Conservation (phyloP, 1,140 invertebrate species). For the Psilanteris sp. region DNA sequence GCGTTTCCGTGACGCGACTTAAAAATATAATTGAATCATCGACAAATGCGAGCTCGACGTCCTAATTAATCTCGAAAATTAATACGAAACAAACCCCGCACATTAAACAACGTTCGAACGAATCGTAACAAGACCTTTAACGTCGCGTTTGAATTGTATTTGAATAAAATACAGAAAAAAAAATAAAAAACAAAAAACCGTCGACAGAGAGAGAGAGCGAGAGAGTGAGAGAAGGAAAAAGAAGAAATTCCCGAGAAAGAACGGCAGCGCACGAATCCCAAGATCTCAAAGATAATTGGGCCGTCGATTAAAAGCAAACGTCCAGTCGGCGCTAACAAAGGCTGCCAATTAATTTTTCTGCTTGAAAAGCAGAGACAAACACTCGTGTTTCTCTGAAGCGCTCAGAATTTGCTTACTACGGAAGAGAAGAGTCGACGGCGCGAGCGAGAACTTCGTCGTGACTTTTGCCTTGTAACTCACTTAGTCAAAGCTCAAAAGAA, state of each 20-base stretch:
- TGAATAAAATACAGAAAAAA: too few relatives aligned
- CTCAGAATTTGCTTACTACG: conserved; percentile 62
- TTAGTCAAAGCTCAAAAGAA: conserved; percentile 60
- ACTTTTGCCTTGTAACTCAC: conserved; percentile 62
- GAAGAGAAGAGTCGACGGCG: conserved; percentile 15
- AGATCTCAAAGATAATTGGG: conserved; percentile 59
- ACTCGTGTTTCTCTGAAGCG: conserved; percentile 59
- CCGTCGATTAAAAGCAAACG: conserved; percentile 62
- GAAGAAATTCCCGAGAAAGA: conserved; percentile 18
- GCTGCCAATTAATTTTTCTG: conserved; percentile 65
- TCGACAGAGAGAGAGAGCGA: too few relatives aligned
- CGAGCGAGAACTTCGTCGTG: conserved; percentile 52
- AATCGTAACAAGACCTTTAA: conserved; percentile 35
- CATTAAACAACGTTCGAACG: conserved; percentile 37
- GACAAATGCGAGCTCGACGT: conserved; percentile 3
- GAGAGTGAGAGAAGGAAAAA: too few relatives aligned
- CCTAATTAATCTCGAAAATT: conserved; percentile 25
- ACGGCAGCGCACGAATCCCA: conserved; percentile 33
- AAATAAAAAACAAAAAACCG: too few relatives aligned
- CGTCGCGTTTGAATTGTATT: conserved; percentile 39
- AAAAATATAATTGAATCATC: conserved; percentile 2
- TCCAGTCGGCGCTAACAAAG: conserved; percentile 61
- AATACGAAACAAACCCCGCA: conserved; percentile 5
- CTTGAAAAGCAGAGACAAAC: conserved; percentile 62
- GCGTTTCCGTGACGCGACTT: too few relatives aligned